Conservation (phyloP, 2,888 invertebrate genomes). For the Ormyrus rosae region DNA sequence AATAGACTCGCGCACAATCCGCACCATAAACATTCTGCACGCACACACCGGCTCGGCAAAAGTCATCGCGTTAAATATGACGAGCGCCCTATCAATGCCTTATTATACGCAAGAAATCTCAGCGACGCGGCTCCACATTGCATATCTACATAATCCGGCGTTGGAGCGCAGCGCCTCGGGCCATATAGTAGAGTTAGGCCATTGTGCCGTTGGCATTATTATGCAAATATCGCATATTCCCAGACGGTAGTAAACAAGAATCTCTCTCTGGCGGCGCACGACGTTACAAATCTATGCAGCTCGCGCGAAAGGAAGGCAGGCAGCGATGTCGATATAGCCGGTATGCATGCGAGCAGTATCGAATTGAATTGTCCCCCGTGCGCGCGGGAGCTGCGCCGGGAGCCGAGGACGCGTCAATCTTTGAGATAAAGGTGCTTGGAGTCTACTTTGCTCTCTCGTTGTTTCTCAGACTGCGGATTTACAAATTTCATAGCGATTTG, state of each 20-base stretch:
- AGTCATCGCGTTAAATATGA: constrained; percentile 33
- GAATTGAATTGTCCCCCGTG: constrained; percentile 59
- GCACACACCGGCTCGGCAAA: no score
- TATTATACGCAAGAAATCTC: constrained; percentile 18
- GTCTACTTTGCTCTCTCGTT: neutral
- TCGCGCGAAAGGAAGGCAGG: constrained; percentile 30
- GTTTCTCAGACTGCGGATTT: neutral
- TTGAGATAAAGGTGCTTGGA: neutral
- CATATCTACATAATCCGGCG: constrained; percentile 48
- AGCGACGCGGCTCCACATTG: neutral
- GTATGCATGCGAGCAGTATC: constrained; percentile 36
- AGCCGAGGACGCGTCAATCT: constrained; percentile 7
- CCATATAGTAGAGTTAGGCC: constrained; percentile 61
- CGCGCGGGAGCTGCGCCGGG: neutral
- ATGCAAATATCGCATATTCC: constrained; percentile 70
- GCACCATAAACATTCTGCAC: no score
- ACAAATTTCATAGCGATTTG: no score
- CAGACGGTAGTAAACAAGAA: constrained; percentile 64
- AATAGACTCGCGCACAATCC: no score
- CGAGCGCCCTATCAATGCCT: constrained; percentile 18
- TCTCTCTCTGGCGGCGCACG: constrained; percentile 40
- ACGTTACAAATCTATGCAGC: constrained; percentile 58
- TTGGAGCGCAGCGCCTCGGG: constrained; percentile 6
- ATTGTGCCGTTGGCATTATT: constrained; percentile 66
- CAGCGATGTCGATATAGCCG: constrained; percentile 54